Percentiles rank a stretch among this genome's conserved stretches.
Conservation (phyloP, 2,113 vertebrate genomes). For the Haliaeetus leucogaster region DNA sequence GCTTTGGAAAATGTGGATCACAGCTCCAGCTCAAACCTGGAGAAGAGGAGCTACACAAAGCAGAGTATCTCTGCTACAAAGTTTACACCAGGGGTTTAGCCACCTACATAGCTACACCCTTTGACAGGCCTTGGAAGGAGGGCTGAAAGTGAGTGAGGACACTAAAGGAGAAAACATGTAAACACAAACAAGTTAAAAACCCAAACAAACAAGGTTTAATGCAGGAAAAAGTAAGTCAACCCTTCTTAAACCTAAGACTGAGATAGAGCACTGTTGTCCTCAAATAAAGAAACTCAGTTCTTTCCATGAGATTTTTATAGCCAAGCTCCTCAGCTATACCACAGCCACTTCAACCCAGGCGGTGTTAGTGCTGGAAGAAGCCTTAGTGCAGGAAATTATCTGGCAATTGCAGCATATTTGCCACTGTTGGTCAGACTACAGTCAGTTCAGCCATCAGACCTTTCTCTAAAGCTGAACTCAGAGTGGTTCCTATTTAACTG, state of each 20-base stretch:
- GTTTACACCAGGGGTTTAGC: not conserved
- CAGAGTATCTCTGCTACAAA: not conserved
- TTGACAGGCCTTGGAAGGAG: not conserved
- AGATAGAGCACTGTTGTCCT: not conserved
- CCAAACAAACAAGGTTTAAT: no score
- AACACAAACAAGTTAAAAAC: not conserved
- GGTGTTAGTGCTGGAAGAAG: not conserved
- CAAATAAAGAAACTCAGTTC: not conserved
- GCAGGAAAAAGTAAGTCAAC: not conserved
- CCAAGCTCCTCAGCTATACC: not conserved
- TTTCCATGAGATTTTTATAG: not conserved
- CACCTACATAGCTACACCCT: not conserved
- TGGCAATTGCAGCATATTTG: not conserved
- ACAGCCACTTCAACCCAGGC: not conserved
- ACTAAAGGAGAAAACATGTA: not conserved
- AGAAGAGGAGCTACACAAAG: not conserved
- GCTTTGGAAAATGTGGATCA: not conserved
- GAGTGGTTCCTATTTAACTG: rapidly evolving
- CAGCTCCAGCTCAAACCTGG: not conserved
- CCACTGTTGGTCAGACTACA: not conserved
- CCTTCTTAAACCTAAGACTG: not conserved
- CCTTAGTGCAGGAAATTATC: not conserved
- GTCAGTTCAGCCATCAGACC: not conserved
- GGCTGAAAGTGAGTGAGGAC: not conserved
- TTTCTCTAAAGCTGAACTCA: not conserved